Evolutionary conservation across 2,113 vertebrate genomes (phyloP).

Genomic region (Chaetorhynchus papuensis): DNA sequence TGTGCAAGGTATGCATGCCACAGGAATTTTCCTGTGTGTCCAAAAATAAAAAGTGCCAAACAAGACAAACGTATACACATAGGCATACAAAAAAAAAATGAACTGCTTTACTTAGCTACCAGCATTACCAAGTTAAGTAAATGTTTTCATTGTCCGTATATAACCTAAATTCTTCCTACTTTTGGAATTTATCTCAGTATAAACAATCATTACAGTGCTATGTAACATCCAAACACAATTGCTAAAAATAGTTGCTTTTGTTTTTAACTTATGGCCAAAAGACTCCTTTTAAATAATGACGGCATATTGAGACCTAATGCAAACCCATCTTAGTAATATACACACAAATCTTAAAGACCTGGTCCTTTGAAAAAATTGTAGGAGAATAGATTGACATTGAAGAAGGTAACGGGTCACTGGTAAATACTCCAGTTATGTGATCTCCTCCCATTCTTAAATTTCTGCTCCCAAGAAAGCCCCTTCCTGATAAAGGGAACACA

Average conservation of each 20-base stretch:
- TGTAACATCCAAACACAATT: slow-evolving; percentile 26
- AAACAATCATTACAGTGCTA: slow-evolving; percentile 51
- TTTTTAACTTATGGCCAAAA: slow-evolving; percentile 35
- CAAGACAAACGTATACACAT: slow-evolving; percentile 63
- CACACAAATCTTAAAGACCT: background rate
- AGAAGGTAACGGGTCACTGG: background rate
- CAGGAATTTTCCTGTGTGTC: slow-evolving; percentile 12
- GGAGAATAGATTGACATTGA: background rate
- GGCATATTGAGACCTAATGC: background rate
- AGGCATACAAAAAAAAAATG: slow-evolving; percentile 71
- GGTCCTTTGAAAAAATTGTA: background rate
- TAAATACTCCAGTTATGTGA: background rate
- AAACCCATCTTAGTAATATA: background rate
- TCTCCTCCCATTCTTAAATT: background rate
- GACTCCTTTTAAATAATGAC: background rate
- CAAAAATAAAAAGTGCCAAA: background rate
- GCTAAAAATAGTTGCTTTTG: slow-evolving; percentile 55
- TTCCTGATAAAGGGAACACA: background rate
- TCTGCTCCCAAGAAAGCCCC: background rate
- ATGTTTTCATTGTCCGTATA: slow-evolving; percentile 68
- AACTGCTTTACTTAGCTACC: slow-evolving; percentile 62
- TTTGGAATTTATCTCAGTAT: slow-evolving; percentile 42
- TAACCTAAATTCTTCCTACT: slow-evolving; percentile 55
- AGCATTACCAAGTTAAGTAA: slow-evolving; percentile 86
- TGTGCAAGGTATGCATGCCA: slow-evolving; percentile 81